Evolutionary conservation across 2,797 vertebrate genomes (phyloP).

Genomic region (Salarias fasciatus): DNA sequence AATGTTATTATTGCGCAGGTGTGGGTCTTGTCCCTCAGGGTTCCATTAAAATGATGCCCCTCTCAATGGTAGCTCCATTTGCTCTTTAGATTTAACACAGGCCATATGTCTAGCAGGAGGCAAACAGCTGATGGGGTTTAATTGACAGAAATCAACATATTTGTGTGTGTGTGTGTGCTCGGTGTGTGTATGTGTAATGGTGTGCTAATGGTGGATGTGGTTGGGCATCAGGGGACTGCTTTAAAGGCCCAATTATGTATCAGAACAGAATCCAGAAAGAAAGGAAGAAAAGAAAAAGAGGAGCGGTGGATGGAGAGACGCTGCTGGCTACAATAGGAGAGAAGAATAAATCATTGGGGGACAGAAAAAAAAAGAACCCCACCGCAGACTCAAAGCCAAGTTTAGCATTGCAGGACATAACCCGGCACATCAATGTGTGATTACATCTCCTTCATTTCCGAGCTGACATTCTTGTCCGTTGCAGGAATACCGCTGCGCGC

Average conservation of each 20-base stretch:
- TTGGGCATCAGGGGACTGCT: constrained; percentile 58
- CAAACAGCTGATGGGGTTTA: constrained; percentile 87
- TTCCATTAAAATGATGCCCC: constrained; percentile 85
- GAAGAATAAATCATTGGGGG: constrained; percentile 16
- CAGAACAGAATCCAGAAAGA: constrained; percentile 57
- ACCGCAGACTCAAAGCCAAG: constrained; percentile 17
- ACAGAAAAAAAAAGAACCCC: background rate
- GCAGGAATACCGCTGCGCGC: constrained; percentile 48
- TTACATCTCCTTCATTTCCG: constrained; percentile 35
- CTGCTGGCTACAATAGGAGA: constrained; percentile 12
- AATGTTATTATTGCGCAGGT: constrained; percentile 83
- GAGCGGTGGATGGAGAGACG: constrained; percentile 23
- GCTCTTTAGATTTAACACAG: constrained; percentile 84
- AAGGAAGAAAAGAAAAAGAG: constrained; percentile 32
- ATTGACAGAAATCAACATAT: constrained; percentile 89
- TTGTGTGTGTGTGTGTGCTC: constrained; percentile 61
- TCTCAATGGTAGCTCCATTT: constrained; percentile 74
- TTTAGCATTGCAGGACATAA: constrained; percentile 33
- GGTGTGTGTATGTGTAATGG: constrained; percentile 40
- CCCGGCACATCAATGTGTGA: constrained; percentile 13
- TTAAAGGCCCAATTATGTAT: constrained; percentile 71
- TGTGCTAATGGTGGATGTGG: constrained; percentile 53
- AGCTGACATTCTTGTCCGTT: constrained; percentile 32
- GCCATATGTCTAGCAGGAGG: constrained; percentile 88
- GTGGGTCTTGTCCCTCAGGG: constrained; percentile 83